Percentiles rank a stretch among this genome's conserved stretches.
Conservation (phyloP, 2,797 vertebrate genomes). For the Catamblyrhynchus diadema region DNA sequence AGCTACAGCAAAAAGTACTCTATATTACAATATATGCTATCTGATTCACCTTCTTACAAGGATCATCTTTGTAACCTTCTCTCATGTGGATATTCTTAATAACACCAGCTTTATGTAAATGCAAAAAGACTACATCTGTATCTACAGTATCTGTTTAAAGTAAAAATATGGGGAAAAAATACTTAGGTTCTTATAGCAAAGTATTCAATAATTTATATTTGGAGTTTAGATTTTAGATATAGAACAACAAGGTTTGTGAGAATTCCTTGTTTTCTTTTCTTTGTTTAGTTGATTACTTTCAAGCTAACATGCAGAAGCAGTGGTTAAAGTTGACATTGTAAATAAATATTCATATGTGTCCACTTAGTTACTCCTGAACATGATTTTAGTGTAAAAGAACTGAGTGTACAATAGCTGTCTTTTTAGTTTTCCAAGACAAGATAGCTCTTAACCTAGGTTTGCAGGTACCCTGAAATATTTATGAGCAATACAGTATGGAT, state of each 20-base stretch:
- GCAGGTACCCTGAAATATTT: constrained; percentile 71
- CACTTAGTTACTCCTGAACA: constrained; percentile 4
- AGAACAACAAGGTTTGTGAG: not conserved
- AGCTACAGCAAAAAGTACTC: constrained; percentile 5
- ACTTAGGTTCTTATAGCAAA: not conserved
- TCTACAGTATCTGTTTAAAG: constrained; percentile 3
- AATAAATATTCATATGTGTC: constrained; percentile 55
- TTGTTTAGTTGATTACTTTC: constrained; percentile 43
- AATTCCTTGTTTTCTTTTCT: constrained; percentile 53
- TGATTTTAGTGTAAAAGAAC: not conserved
- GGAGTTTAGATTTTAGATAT: not conserved
- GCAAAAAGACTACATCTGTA: constrained; percentile 14
- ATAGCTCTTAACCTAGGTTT: constrained; percentile 67
- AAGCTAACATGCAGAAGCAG: constrained; percentile 11
- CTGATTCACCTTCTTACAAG: constrained; percentile 41
- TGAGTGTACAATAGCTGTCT: constrained; percentile 18
- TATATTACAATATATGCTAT: constrained; percentile 24
- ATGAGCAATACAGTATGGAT: constrained; percentile 67
- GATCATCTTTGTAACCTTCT: constrained; percentile 51
- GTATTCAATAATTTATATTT: constrained; percentile 37
- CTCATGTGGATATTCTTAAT: constrained; percentile 64
- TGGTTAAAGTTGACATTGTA: constrained; percentile 28
- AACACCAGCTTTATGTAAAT: constrained; percentile 24
- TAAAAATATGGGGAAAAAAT: not conserved
- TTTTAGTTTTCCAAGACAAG: constrained; percentile 60